Base-by-base conservation (phyloP, 2,113 vertebrate species). In the Psammodynastes pulverulentus region DNA sequence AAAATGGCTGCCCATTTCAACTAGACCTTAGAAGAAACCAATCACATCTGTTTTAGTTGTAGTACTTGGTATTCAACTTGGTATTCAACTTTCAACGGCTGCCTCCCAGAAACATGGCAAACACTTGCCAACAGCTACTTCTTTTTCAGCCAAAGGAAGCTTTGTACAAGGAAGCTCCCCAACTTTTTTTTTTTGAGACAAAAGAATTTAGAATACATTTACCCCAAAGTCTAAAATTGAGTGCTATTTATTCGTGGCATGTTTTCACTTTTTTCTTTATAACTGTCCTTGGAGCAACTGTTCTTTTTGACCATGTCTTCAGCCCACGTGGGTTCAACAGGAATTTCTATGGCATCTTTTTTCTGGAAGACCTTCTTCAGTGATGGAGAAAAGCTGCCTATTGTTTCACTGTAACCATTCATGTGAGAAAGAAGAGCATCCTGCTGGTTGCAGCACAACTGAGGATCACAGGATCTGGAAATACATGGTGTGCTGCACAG, bases 381-480 rank as follows among this genome's bases (percentile, higher is more conserved):
- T 3, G 93, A 93, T 3, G 91, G 91, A 9, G 91, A 17, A 29
- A 93, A 85, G 1, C 92, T 93, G 4, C 95, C 91, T 0, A 95
- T 98, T 93, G 96, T 97, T 67, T 97, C 96, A 0, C 52, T 53
- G 1, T 67, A 97, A 93, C 97, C 96, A 0, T 98, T 97, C 1
- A 91, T 91, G n/a, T 89, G 88, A 84, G 94, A 84, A 92, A 92
- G 88, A 0, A 95, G 79, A 2, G 72, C 9, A 1, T 96, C 92
- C 24, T 92, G 91, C 0, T 96, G 98, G 13, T 96, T 98, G 94
- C 98, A 98, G 95, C 98, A 98, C 58, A 98, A 94, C 5, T 97
- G 94, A 48, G 96, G 95, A 8, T 96, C 94, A 34, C 98, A 98
- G 52, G 91, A 23, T 54, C 91, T 87, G 13, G 97, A 97, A 92